Conservation (phyloP, 2,888 invertebrate genomes). For the Lithophane socia region DNA sequence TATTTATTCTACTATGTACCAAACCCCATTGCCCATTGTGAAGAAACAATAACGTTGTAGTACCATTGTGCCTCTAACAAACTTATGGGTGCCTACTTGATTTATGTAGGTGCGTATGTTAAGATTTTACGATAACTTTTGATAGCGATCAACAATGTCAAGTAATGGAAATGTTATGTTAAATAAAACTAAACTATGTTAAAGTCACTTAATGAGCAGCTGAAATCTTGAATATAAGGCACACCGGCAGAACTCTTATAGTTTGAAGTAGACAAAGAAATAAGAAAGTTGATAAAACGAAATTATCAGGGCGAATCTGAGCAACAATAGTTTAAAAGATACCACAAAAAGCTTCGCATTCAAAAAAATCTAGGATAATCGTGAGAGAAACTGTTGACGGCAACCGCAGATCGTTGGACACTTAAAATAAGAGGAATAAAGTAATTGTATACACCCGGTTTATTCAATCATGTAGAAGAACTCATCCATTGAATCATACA, state of each 20-base stretch:
- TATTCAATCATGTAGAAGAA: constrained; percentile 32
- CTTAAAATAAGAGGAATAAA: constrained; percentile 39
- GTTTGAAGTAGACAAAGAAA: constrained; percentile 9
- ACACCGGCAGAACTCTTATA: not conserved
- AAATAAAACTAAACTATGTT: constrained; percentile 5
- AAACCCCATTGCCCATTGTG: constrained; percentile 68
- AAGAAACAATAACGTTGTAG: constrained; percentile 76
- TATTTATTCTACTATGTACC: constrained; percentile 24
- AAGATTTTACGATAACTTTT: constrained; percentile 43
- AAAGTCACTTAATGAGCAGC: constrained; percentile 4
- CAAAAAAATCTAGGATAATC: constrained; percentile 41
- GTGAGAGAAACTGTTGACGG: constrained; percentile 45
- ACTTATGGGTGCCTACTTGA: constrained; percentile 35
- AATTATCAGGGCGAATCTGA: constrained; percentile 33
- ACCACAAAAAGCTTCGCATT: constrained; percentile 25
- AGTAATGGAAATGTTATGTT: constrained; percentile 42
- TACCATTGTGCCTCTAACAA: constrained; percentile 70
- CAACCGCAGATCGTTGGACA: constrained; percentile 30
- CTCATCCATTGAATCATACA: constrained; percentile 3
- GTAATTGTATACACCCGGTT: constrained; percentile 26
- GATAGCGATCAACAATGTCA: constrained; percentile 31
- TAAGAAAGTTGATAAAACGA: constrained; percentile 26
- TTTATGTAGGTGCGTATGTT: constrained; percentile 23
- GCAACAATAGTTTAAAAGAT: constrained; percentile 16
- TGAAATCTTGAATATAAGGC: not conserved